phyloP scores from a whole-genome alignment of 1,140 invertebrate species.

The Oncopeltus fasciatus region DNA sequence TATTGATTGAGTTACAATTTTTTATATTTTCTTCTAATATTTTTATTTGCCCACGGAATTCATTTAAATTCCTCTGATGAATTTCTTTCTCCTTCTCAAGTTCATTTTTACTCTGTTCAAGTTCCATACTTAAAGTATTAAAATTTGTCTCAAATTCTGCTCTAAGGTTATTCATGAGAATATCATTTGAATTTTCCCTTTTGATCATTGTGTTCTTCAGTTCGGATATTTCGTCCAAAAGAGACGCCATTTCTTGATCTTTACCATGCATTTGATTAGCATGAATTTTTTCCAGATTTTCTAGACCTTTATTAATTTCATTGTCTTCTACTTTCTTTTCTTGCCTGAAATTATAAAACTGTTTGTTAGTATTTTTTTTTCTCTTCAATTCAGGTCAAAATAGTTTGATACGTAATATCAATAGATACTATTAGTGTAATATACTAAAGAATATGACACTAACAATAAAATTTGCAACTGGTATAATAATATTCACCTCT shows the following conservation, averaged over 20 bases:
- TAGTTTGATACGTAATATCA: too few relatives aligned
- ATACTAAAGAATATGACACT: too few relatives aligned
- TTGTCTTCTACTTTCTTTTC: too few relatives aligned
- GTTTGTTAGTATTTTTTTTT: not conserved
- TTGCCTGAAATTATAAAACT: constrained; percentile 12
- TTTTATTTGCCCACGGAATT: constrained; percentile 11
- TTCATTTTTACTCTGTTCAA: constrained; percentile 8
- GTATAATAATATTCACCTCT: too few relatives aligned
- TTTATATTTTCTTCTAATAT: constrained; percentile 18
- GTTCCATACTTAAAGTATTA: constrained; percentile 9
- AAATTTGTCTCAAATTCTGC: constrained; percentile 15
- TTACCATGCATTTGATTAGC: constrained; percentile 15
- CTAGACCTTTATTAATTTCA: too few relatives aligned
- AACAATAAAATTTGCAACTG: too few relatives aligned
- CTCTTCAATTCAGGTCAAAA: too few relatives aligned
- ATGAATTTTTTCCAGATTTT: constrained; percentile 9
- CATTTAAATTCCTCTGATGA: constrained; percentile 9
- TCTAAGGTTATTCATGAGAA: constrained; percentile 1
- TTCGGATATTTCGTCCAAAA: constrained; percentile 12
- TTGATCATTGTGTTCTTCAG: constrained; percentile 6
- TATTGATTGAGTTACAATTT: constrained; percentile 14
- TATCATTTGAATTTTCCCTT: constrained; percentile 1
- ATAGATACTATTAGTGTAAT: too few relatives aligned
- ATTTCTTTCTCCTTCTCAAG: constrained; percentile 13
- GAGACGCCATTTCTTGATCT: constrained; percentile 16